A percentile compares a stretch with the other conserved stretches of the same genome.
phyloP scores from a whole-genome alignment of 2,888 invertebrate species.

The Melieria omissa region DNA sequence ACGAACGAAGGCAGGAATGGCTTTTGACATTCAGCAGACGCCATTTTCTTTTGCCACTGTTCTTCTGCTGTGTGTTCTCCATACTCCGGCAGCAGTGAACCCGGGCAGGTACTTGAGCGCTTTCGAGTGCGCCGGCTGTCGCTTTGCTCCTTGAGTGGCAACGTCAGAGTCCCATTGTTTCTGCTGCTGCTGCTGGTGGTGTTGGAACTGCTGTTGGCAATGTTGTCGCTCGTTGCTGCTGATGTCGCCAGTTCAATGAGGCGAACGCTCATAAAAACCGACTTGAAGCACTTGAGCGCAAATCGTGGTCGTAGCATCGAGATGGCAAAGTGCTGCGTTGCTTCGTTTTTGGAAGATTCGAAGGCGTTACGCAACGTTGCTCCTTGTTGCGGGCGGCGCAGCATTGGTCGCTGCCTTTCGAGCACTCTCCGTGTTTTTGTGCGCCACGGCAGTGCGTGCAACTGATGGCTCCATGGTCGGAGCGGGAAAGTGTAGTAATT shows the following conservation, averaged over 20 bases:
- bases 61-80: too few relatives aligned
- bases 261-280: too few relatives aligned
- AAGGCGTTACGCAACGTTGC: too few relatives aligned
- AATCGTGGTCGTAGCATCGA: not conserved
- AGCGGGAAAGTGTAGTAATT: too few relatives aligned
- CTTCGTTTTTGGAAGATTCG: too few relatives aligned
- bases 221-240: constrained; percentile 17
- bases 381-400: too few relatives aligned
- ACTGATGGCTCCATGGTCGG: too few relatives aligned
- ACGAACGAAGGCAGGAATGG: constrained; percentile 50
- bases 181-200: constrained; percentile 17
- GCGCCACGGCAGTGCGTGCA: too few relatives aligned
- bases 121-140: constrained; percentile 43
- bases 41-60: constrained; percentile 53
- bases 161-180: constrained; percentile 46
- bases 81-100: constrained; percentile 37
- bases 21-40: constrained; percentile 30
- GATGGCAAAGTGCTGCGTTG: too few relatives aligned
- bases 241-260: constrained; percentile 31
- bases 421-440: too few relatives aligned
- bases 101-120: constrained; percentile 54
- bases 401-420: too few relatives aligned
- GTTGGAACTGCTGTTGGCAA: constrained; percentile 11
- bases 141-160: constrained; percentile 39
- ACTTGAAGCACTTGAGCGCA: constrained; percentile 28